phyloP scores from a whole-genome alignment of 2,113 vertebrate species.

The Nestor notabilis region DNA sequence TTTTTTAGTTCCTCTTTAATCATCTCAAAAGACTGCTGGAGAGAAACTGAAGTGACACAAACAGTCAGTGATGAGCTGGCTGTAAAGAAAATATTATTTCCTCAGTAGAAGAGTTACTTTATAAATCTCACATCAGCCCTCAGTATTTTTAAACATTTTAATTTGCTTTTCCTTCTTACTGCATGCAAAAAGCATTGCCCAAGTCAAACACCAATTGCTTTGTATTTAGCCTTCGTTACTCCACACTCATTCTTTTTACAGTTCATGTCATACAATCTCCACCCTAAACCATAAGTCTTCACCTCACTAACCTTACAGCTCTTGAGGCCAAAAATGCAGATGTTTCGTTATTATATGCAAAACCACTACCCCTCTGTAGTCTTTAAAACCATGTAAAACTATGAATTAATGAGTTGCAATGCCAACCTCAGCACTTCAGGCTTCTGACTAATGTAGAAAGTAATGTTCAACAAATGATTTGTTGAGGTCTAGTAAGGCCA shows the following conservation, averaged over 20 bases:
- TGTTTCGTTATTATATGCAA: not conserved
- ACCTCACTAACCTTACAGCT: not conserved
- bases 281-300: not conserved
- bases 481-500: not conserved
- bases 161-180: not conserved
- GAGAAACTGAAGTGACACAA: slow-evolving; percentile 82
- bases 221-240: not conserved
- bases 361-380: not conserved
- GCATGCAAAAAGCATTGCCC: not conserved
- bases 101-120: not conserved
- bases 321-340: not conserved
- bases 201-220: not conserved
- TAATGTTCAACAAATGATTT: not conserved
- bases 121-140: not conserved
- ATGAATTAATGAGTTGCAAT: not conserved
- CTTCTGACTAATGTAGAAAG: not conserved
- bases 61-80: slow-evolving; percentile 84
- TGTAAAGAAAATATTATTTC: slow-evolving; percentile 31
- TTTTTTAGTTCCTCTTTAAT: slow-evolving; percentile 87
- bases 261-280: not conserved
- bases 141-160: not conserved
- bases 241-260: not conserved
- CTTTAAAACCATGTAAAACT: not conserved
- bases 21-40: slow-evolving; percentile 82
- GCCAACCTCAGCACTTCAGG: not conserved